These are phyloP conservation scores for Chelmon rostratus DNA, from an alignment of 2,797 vertebrate species.

Conservation along the genomic window DNA sequence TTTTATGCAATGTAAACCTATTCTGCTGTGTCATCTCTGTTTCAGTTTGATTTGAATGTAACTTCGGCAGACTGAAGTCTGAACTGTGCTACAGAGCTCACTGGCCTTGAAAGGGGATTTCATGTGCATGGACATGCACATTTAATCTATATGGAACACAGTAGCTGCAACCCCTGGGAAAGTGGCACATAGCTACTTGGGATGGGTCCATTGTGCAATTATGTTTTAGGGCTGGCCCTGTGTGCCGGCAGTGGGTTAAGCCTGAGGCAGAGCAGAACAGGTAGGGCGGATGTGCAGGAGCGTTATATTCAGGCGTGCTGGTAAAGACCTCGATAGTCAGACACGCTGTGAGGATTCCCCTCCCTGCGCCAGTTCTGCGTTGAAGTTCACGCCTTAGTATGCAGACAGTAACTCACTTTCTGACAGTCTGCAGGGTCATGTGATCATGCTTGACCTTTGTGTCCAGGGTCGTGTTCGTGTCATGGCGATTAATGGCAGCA, in stretches of 20 bases:
- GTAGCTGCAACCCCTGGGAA: slow-evolving; percentile 67
- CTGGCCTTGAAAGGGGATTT: slow-evolving; percentile 82
- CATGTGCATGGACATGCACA: slow-evolving; percentile 76
- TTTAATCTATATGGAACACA: slow-evolving; percentile 84
- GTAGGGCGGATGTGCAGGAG: slow-evolving; percentile 22
- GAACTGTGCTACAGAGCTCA: background rate
- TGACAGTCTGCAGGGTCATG: slow-evolving; percentile 48
- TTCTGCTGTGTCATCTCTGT: slow-evolving; percentile 41
- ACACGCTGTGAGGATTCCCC: slow-evolving; percentile 31
- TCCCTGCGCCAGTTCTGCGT: slow-evolving; percentile 18
- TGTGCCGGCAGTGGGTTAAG: slow-evolving; percentile 40
- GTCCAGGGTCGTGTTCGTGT: slow-evolving; percentile 54
- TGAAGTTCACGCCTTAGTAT: slow-evolving; percentile 41
- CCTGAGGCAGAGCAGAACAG: slow-evolving; percentile 23
- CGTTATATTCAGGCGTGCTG: slow-evolving; percentile 37
- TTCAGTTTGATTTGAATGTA: slow-evolving; percentile 2
- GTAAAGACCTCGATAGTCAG: slow-evolving; percentile 37
- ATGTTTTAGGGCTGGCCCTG: slow-evolving; percentile 31
- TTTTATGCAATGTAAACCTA: background rate
- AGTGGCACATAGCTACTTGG: slow-evolving; percentile 29
- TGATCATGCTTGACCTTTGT: slow-evolving; percentile 75
- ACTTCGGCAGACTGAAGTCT: slow-evolving; percentile 3
- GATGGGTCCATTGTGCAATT: slow-evolving; percentile 53
- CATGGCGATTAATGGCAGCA: slow-evolving; percentile 69
- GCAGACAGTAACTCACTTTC: slow-evolving; percentile 46